Evolutionary conservation across 1,140 invertebrate genomes (phyloP).

Genomic region (Bombus affinis): DNA sequence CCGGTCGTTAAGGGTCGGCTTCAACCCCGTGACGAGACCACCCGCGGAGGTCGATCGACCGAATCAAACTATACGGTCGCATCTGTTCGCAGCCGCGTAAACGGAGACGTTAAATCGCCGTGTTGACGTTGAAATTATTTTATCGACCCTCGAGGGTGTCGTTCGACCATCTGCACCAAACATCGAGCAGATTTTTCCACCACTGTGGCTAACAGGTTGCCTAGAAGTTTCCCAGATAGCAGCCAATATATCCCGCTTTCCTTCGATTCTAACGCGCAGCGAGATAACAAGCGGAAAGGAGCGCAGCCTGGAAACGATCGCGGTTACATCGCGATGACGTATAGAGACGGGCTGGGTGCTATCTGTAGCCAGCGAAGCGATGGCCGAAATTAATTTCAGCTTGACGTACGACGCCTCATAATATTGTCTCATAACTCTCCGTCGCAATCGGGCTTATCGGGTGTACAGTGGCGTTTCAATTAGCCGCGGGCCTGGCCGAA

Average conservation of each 20-base stretch:
- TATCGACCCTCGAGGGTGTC: conserved; percentile 25
- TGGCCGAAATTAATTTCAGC: conserved; percentile 68
- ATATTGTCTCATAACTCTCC: conserved; percentile 74
- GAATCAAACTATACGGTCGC: background rate
- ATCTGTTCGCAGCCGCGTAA: background rate
- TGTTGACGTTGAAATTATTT: conserved; percentile 38
- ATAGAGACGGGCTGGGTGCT: conserved; percentile 46
- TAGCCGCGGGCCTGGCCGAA: conserved; percentile 64
- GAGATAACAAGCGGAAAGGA: conserved; percentile 41
- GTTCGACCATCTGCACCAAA: conserved; percentile 20
- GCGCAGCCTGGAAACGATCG: conserved; percentile 28
- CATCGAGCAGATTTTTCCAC: too few species aligned
- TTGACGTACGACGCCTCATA: conserved; percentile 72
- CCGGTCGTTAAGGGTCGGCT: conserved; percentile 37
- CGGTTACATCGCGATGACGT: conserved; percentile 54
- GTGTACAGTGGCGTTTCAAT: conserved; percentile 68
- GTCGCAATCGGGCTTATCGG: conserved; percentile 68
- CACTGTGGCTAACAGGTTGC: too few species aligned
- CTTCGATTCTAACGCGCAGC: too few species aligned
- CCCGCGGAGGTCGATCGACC: conserved; percentile 24
- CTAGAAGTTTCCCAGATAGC: too few species aligned
- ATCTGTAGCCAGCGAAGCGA: conserved; percentile 57
- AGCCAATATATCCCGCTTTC: too few species aligned
- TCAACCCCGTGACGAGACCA: conserved; percentile 5
- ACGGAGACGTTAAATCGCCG: conserved; percentile 22